Base-by-base conservation (phyloP, 2,113 vertebrate species). In the Oxygymnocypris stewartii region DNA sequence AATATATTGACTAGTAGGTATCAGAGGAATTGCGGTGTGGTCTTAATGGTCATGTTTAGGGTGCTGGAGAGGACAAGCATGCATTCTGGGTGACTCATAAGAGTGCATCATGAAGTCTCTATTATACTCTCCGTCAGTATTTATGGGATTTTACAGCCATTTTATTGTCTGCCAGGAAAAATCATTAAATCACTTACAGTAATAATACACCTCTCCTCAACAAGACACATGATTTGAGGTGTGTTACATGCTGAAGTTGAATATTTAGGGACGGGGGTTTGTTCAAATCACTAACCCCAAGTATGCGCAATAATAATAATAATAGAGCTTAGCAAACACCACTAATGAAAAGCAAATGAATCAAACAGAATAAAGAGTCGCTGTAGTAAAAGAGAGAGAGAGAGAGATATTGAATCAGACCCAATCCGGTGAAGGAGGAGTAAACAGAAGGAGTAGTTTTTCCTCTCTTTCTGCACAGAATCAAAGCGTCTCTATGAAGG, bases 321-420 rank as follows among this genome's bases (percentile, higher is more conserved):
- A 81, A 81, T 6, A 65, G 42, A 47, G n/a, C 59, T 82, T 47
- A 65, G 35, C 59, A 82, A 28, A n/a, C 40, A 79, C 51, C 51
- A 79, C 77, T 59, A 57, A 57, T 59, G 1, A 76, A 47, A 76
- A 76, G 42, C 5, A 76, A 76, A 76, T 47, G 2, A 76, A 76
- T 76, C n/a, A 76, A 76, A 76, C 74, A 76, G 14, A 51, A 51
- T 51, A 51, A 51, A 51, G 49, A 51, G 16, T 51, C 13, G 49
- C 49, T 51, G 49, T 16, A 79, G 49, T 35, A 23, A 40, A 1
- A 77, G 44, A 77, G 44, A 77, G 74, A 18, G 44, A 31, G 67
- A 73, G 74, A 81, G 79, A 71, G 47, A 13, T 71, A 28, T 23
- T 73, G 35, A 73, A 80, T 61, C 54, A 80, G 51, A 80, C 78